Conservation (phyloP, 2,113 vertebrate species). For the Trochalopteron elliotii region DNA sequence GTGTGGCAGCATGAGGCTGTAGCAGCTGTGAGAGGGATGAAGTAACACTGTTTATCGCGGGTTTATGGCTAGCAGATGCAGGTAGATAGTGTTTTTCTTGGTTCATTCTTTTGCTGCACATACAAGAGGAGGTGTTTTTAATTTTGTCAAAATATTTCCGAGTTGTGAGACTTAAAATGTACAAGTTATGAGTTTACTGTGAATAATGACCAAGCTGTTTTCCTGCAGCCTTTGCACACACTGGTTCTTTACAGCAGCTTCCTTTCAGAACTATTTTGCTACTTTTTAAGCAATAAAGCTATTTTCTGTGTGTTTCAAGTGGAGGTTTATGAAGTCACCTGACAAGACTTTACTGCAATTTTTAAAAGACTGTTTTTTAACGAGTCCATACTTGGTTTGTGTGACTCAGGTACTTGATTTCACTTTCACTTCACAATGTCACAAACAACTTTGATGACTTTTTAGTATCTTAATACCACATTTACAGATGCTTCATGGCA, state of each 20-base stretch:
- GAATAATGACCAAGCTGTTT: neutral
- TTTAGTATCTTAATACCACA: neutral
- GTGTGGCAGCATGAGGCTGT: neutral
- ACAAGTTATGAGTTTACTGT: neutral
- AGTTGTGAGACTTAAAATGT: neutral
- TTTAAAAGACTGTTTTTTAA: slow-evolving; percentile 39
- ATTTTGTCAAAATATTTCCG: neutral
- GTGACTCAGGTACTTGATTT: slow-evolving; percentile 36
- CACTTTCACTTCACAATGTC: slow-evolving; percentile 7
- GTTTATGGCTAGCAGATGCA: neutral
- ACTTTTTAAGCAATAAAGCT: neutral
- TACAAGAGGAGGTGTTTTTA: neutral
- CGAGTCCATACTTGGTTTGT: neutral
- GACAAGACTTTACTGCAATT: neutral
- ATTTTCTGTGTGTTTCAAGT: slow-evolving; percentile 6
- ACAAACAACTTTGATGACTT: neutral
- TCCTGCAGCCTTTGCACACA: neutral
- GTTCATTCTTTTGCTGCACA: neutral
- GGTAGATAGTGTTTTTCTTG: neutral
- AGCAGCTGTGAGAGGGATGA: neutral
- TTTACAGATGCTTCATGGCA: neutral
- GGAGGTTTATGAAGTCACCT: slow-evolving; percentile 23
- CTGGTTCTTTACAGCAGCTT: neutral
- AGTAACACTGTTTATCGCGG: neutral
- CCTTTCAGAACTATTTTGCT: slow-evolving; percentile 1